Evolutionary conservation across 2,888 invertebrate species (phyloP).

Genomic region (Cheilosia variabilis): DNA sequence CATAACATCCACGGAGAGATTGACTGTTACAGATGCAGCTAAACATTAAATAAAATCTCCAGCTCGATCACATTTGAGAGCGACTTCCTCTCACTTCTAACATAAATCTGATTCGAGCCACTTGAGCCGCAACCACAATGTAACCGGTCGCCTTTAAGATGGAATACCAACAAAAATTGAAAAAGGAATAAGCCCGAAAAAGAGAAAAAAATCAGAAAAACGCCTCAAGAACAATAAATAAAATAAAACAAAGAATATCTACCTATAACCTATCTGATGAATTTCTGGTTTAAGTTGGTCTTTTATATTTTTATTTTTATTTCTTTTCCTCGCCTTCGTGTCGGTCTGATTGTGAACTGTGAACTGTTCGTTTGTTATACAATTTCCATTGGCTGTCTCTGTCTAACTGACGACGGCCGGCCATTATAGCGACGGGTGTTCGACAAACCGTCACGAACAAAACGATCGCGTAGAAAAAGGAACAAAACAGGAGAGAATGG

Average conservation of each 20-base stretch:
- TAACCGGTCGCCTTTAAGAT: slow-evolving; percentile 41
- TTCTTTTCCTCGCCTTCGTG: slow-evolving; percentile 15
- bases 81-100: slow-evolving; percentile 19
- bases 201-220: slow-evolving; percentile 5
- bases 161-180: neutral
- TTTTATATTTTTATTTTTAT: slow-evolving; percentile 1
- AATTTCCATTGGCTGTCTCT: slow-evolving; percentile 22
- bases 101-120: slow-evolving; percentile 27
- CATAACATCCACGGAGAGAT: neutral
- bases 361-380: slow-evolving; percentile 57
- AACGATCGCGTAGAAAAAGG: slow-evolving; percentile 32
- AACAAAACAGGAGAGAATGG: slow-evolving; percentile 3
- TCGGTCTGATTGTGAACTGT: slow-evolving; percentile 3
- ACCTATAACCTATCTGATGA: slow-evolving; percentile 52
- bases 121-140: slow-evolving; percentile 26
- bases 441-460: slow-evolving; percentile 58
- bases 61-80: neutral
- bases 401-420: neutral
- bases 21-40: neutral
- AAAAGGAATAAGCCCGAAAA: neutral
- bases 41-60: slow-evolving; percentile 13
- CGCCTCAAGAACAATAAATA: slow-evolving; percentile 58
- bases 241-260: slow-evolving; percentile 59
- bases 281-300: slow-evolving; percentile 60
- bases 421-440: slow-evolving; percentile 54